Evolutionary conservation across 2,888 invertebrate species (phyloP).

Genomic region (Ichneumon xanthorius): DNA sequence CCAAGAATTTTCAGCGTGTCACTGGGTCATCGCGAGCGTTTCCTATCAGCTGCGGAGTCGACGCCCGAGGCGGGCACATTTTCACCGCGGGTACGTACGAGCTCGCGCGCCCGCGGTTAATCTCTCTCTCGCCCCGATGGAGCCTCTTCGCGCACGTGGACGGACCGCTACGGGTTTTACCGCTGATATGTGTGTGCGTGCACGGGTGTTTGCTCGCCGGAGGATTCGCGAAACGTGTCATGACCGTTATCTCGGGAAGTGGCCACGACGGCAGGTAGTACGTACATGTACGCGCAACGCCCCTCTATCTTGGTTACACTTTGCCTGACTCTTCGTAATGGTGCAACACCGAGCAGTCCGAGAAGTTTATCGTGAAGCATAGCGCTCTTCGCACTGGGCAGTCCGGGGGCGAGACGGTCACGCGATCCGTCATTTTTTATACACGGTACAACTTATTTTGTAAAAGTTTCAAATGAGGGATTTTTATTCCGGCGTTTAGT

Average conservation of each 20-base stretch:
- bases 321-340: conserved; percentile 33
- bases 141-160: conserved; percentile 32
- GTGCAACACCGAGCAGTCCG: background rate
- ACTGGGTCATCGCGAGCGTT: conserved; percentile 69
- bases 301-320: conserved; percentile 47
- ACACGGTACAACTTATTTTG: conserved; percentile 5
- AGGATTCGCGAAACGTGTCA: conserved; percentile 59
- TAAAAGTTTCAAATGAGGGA: background rate
- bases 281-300: conserved; percentile 30
- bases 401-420: conserved; percentile 10
- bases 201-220: conserved; percentile 17
- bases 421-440: conserved; percentile 27
- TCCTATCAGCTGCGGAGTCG: conserved; percentile 52
- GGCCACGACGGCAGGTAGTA: conserved; percentile 37
- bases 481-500: background rate
- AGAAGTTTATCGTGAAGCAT: conserved; percentile 41
- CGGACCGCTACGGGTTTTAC: conserved; percentile 1
- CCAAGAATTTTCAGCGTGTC: conserved; percentile 66
- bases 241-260: conserved; percentile 62
- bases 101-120: conserved; percentile 28
- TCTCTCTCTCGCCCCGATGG: conserved; percentile 26
- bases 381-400: background rate
- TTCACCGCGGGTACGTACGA: conserved; percentile 32
- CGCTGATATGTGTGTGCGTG: background rate
- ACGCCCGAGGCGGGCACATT: conserved; percentile 38